A percentile compares a stretch with the other conserved stretches of the same genome.
phyloP scores from a whole-genome alignment of 1,140 invertebrate genomes.

The Brachionus angularis region DNA sequence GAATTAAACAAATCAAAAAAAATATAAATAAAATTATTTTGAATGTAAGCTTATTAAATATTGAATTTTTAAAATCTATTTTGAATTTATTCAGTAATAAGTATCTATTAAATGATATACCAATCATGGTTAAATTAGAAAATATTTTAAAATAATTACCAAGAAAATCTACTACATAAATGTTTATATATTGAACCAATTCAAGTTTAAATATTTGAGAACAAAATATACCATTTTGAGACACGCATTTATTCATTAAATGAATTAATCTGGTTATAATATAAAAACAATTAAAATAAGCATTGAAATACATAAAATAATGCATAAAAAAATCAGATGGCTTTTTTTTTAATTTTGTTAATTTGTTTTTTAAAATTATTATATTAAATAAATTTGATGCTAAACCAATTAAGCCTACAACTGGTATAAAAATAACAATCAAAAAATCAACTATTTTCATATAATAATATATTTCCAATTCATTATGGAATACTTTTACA shows the following conservation, averaged over 20 bases:
- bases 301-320: conserved; percentile 10
- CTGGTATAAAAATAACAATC: too few relatives aligned
- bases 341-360: background rate
- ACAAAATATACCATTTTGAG: background rate
- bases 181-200: background rate
- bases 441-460: too few relatives aligned
- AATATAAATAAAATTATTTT: too few relatives aligned
- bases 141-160: background rate
- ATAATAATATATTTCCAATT: too few relatives aligned
- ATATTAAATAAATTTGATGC: background rate
- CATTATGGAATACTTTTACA: too few relatives aligned
- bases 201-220: background rate
- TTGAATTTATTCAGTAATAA: too few relatives aligned
- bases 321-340: background rate
- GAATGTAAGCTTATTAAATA: too few relatives aligned
- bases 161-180: background rate
- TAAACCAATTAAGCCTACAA: too few relatives aligned
- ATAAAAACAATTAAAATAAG: background rate
- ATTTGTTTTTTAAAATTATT: background rate
- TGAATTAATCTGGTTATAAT: background rate
- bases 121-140: background rate
- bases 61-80: too few relatives aligned
- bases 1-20: too few relatives aligned
- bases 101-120: background rate
- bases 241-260: background rate